Evolutionary conservation across 2,888 invertebrate genomes (phyloP).

Genomic region (Lissocephala sabroskyi): DNA sequence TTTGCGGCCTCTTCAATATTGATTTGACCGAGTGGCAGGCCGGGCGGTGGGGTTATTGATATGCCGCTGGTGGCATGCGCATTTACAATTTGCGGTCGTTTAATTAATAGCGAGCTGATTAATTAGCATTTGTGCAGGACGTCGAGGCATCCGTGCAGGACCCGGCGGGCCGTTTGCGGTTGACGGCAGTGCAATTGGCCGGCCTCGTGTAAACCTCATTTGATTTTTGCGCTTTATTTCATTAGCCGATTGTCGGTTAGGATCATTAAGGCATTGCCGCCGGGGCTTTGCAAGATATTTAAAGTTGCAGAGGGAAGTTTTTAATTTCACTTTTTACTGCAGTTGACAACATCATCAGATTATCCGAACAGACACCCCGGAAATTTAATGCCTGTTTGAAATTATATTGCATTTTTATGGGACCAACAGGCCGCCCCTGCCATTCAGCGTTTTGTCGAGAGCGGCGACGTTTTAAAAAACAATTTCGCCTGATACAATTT

Average conservation of each 20-base stretch:
- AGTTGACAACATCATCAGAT: no score
- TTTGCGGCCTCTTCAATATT: no score
- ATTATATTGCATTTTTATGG: slow-evolving; percentile 64
- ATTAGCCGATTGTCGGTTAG: slow-evolving; percentile 31
- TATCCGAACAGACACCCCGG: no score
- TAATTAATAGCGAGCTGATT: slow-evolving; percentile 57
- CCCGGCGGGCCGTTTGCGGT: neutral
- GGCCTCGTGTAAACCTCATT: neutral
- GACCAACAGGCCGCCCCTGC: no score
- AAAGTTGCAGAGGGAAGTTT: no score
- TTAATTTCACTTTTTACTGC: no score
- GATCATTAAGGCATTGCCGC: no score
- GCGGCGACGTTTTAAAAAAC: slow-evolving; percentile 60
- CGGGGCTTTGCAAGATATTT: no score
- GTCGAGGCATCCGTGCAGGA: neutral
- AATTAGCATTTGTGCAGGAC: slow-evolving; percentile 42
- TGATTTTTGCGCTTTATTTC: slow-evolving; percentile 26
- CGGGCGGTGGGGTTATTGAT: slow-evolving; percentile 2
- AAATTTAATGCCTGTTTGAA: no score
- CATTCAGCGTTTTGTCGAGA: slow-evolving; percentile 18
- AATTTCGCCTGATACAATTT: slow-evolving; percentile 49
- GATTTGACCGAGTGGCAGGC: no score
- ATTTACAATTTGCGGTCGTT: slow-evolving; percentile 37
- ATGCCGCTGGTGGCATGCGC: slow-evolving; percentile 7
- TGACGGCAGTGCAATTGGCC: neutral